These are phyloP conservation scores for Neosalanx taihuensis DNA, from an alignment of 2,797 vertebrate species.

Conservation along the genomic window DNA sequence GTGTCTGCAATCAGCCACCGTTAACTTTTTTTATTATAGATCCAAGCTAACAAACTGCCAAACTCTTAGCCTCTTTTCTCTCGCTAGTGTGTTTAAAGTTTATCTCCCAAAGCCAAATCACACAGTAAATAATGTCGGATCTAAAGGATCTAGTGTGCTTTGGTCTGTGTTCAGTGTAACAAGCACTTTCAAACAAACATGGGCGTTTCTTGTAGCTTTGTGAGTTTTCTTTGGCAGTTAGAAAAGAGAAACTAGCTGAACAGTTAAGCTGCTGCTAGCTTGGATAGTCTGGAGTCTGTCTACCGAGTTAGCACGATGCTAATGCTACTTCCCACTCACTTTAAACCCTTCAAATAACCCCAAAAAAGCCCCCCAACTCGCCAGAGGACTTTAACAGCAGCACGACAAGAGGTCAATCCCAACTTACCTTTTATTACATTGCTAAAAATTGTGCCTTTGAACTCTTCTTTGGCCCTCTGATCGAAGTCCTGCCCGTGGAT, in stretches of 20 bases:
- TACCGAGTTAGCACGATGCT: slow-evolving; percentile 9
- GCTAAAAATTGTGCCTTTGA: slow-evolving; percentile 91
- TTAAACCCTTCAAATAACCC: not conserved
- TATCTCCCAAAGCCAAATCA: not conserved
- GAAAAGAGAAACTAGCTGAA: slow-evolving; percentile 16
- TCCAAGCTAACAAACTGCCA: not conserved
- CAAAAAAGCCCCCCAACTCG: not conserved
- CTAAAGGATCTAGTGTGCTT: not conserved
- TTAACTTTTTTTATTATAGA: not conserved
- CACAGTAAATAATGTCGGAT: not conserved
- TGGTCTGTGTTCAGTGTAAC: slow-evolving; percentile 23
- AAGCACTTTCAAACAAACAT: slow-evolving; percentile 62
- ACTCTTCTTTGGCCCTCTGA: slow-evolving; percentile 88
- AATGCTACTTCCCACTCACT: slow-evolving; percentile 40
- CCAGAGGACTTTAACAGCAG: too few species aligned
- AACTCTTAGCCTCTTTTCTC: not conserved
- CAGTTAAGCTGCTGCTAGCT: too few species aligned
- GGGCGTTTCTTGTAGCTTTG: slow-evolving; percentile 70
- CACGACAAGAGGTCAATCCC: fast-evolving
- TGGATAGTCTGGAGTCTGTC: not conserved
- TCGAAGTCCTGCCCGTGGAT: slow-evolving; percentile 96
- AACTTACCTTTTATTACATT: slow-evolving; percentile 91
- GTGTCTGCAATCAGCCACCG: too few species aligned
- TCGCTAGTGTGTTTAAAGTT: not conserved
- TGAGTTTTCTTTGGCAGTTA: slow-evolving; percentile 22